Conservation (phyloP, 2,888 invertebrate genomes). For the Erebia palarica region DNA sequence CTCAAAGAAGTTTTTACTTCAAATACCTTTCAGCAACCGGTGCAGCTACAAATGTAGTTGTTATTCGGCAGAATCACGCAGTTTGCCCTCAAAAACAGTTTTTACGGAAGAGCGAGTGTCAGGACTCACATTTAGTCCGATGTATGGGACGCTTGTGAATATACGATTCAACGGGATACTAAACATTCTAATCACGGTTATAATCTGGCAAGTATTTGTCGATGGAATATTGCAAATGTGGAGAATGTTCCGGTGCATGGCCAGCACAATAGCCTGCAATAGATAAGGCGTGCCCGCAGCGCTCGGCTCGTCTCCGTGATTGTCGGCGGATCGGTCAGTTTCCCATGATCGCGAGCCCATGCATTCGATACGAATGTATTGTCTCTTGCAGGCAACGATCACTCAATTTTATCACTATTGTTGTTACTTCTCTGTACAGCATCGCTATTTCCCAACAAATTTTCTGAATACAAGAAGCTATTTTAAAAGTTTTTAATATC, state of each 20-base stretch:
- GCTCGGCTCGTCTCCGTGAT: slow-evolving; percentile 51
- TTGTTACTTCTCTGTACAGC: slow-evolving; percentile 17
- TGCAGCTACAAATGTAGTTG: slow-evolving; percentile 18
- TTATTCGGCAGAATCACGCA: slow-evolving; percentile 11
- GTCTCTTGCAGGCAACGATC: slow-evolving; percentile 47
- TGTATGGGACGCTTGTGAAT: slow-evolving; percentile 31
- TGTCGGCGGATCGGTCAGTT: slow-evolving; percentile 63
- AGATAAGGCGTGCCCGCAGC: slow-evolving; percentile 53
- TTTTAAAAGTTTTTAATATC: background rate
- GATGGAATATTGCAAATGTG: slow-evolving; percentile 69
- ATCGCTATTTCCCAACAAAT: slow-evolving; percentile 18
- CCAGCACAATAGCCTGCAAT: slow-evolving; percentile 59
- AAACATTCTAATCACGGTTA: slow-evolving; percentile 62
- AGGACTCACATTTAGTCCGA: slow-evolving; percentile 17
- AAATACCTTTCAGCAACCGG: slow-evolving; percentile 43
- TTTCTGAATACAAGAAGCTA: slow-evolving; percentile 5
- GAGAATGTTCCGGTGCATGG: slow-evolving; percentile 49
- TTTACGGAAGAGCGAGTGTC: slow-evolving; percentile 19
- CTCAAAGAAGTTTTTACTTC: too few relatives aligned
- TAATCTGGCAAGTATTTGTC: slow-evolving; percentile 66
- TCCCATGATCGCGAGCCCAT: slow-evolving; percentile 67
- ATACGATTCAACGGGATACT: slow-evolving; percentile 46
- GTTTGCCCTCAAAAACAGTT: slow-evolving; percentile 5
- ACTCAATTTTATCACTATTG: slow-evolving; percentile 32
- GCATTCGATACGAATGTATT: slow-evolving; percentile 57